Evolutionary conservation across 2,113 vertebrate species (phyloP), one percentile per base, ranked within the genome.

Genomic region (Passerina amoena): DNA sequence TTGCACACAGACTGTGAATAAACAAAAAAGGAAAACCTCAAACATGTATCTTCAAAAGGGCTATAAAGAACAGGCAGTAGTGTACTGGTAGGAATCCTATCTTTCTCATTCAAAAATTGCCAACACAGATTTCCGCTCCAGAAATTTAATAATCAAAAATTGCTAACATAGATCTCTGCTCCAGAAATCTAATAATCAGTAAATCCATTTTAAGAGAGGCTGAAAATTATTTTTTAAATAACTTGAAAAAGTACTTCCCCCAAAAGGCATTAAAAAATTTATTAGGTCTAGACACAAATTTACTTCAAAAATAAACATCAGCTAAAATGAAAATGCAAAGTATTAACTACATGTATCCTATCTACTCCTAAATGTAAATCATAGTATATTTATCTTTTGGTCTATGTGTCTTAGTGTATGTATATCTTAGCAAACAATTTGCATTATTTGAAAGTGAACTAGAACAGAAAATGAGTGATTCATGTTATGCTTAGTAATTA

Each of bases 101-200:
- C 68, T 60, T 83, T 59, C 60, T 83, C 64, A 82, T 90, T 69
- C 44, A 53, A 72, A 94, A 89, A 85, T n/a, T 82, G 31, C 28
- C 48, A 88, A 56, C 63, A 61, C 17, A 57, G 40, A 82, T 47
- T 75, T 79, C 84, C 5, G 7, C 45, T 94, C 23, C 69, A 91
- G 22, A 91, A 81, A 90, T 83, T 47, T 75, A 86, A 92, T 81
- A 77, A 93, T 45, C 42, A 78, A 76, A 92, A 87, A 71, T 33
- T 60, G 51, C 76, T 78, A 90, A 77, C 2, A 2, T 30, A 89
- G 40, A 73, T 66, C 80, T 81, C 68, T 80, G 22, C 13, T 91
- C 33, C 50, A 95, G 59, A 86, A 80, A 86, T 88, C 57, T 68
- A 94, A 94, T 75, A 81, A 84, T 30, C 37, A 84, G 31, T 48